A percentile compares a stretch with the other conserved stretches of the same genome.
These are phyloP conservation scores for Muscidifurax raptorellus DNA, from an alignment of 1,140 invertebrate genomes.

Conservation along the genomic window DNA sequence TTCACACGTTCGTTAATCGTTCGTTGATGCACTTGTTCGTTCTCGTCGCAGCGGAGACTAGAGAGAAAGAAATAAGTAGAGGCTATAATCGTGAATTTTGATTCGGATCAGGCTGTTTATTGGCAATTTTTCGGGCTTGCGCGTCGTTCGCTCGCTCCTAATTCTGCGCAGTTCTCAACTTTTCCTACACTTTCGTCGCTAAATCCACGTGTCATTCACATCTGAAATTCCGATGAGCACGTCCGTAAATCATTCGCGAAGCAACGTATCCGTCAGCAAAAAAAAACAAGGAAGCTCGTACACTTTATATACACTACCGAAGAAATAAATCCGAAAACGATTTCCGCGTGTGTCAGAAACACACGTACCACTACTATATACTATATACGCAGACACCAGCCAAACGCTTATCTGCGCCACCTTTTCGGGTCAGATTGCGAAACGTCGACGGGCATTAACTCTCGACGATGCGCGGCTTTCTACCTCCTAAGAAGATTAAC, in stretches of 20 bases:
- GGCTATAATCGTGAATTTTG: background rate
- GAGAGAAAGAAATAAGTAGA: too few relatives aligned
- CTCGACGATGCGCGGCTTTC: background rate
- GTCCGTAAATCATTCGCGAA: background rate
- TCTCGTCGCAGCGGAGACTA: background rate
- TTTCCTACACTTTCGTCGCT: background rate
- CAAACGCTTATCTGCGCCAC: conserved; percentile 9
- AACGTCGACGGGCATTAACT: background rate
- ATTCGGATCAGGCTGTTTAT: background rate
- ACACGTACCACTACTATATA: background rate
- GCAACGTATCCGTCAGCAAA: background rate
- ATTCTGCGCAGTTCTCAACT: too few relatives aligned
- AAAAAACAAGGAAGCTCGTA: background rate
- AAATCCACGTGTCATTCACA: background rate
- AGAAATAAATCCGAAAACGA: background rate
- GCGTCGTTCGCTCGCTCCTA: too few relatives aligned
- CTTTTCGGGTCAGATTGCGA: conserved; percentile 22
- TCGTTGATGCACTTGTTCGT: background rate
- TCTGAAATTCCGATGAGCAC: background rate
- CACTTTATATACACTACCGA: background rate
- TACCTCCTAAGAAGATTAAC: conserved; percentile 29
- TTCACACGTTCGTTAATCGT: conserved; percentile 14
- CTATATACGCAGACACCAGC: background rate
- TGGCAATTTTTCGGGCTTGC: background rate
- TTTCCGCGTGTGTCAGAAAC: background rate